Base-by-base conservation (phyloP, 2,113 vertebrate species). In the Centropus unirufus region DNA sequence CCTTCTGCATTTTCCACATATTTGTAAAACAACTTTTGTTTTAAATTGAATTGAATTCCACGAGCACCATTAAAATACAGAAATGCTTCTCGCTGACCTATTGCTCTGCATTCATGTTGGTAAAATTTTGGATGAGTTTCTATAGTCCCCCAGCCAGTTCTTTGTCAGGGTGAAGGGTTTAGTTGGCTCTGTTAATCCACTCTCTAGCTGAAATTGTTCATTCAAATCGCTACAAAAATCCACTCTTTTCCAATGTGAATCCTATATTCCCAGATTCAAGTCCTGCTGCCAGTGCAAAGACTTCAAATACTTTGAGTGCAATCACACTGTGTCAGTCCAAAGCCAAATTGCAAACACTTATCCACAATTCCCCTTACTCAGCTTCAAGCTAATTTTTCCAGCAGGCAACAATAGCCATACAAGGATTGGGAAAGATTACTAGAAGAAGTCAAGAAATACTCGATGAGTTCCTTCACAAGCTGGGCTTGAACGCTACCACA, bases 81-180 rank as follows among this genome's bases (percentile, higher is more conserved):
- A 93, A 95, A 92, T 89, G 92, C 95, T 96, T 94, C 94, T 95
- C 92, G 26, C 95, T 97, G 96, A 96, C 96, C 96, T 96, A 96
- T 93, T 95, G 94, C 95, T 97, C 93, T 92, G 94, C 90, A 97
- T 96, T 97, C 95, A 96, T 87, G 86, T 81, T 93, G 73, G 86
- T 96, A 96, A 95, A 96, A 96, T 96, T 95, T 93, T 97, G 96
- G 96, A 96, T 92, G 92, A 87, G 93, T 92, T 96, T 96, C 95
- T 92, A 63, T 84, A 94, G 90, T 97, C 74, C 90, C 95, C 83
- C 92, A 92, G 93, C 94, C 96, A 97, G 93, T 97, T 96, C 95
- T 96, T 93, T 97, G 95, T 97, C 96, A 96, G 96, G 96, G 96
- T 96, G 95, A 97, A 96, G 94, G 92, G 96, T 96, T 96, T 96